Evolutionary conservation across 1,140 invertebrate species (phyloP).

Genomic region (Dendroctonus ponderosae): DNA sequence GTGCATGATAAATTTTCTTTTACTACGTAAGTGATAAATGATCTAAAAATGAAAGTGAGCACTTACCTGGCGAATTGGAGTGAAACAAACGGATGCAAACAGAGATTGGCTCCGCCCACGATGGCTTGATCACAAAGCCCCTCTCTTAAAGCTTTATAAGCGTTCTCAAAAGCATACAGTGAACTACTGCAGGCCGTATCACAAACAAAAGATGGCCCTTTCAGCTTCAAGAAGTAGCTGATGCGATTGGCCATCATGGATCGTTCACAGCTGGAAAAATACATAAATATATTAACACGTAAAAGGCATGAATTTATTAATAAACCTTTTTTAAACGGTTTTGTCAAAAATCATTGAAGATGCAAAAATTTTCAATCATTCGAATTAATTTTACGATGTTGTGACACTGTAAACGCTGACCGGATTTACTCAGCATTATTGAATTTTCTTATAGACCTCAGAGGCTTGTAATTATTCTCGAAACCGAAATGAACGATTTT

Average conservation of each 20-base stretch:
- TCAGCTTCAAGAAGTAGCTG: constrained; percentile 69
- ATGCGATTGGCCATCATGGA: constrained; percentile 91
- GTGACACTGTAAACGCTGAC: not conserved
- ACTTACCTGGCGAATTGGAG: constrained; percentile 71
- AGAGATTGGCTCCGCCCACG: constrained; percentile 79
- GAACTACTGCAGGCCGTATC: constrained; percentile 91
- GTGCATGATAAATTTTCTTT: too few relatives aligned
- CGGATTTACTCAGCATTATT: not conserved
- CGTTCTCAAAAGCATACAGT: constrained; percentile 79
- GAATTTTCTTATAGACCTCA: not conserved
- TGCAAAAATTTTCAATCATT: not conserved
- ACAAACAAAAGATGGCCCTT: constrained; percentile 76
- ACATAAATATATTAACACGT: not conserved
- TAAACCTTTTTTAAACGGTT: too few relatives aligned
- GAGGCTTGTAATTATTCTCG: not conserved
- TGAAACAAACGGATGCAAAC: constrained; percentile 78
- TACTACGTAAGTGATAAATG: too few relatives aligned
- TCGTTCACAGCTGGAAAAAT: constrained; percentile 65
- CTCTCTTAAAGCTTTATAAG: constrained; percentile 70
- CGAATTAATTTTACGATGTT: not conserved
- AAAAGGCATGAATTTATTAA: not conserved
- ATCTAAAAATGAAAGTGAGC: constrained; percentile 60
- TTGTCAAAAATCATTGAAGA: not conserved
- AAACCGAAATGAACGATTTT: not conserved
- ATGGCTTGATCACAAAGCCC: constrained; percentile 84